Evolutionary conservation across 2,888 invertebrate genomes (phyloP).

Genomic region (Nephrotoma appendiculata): DNA sequence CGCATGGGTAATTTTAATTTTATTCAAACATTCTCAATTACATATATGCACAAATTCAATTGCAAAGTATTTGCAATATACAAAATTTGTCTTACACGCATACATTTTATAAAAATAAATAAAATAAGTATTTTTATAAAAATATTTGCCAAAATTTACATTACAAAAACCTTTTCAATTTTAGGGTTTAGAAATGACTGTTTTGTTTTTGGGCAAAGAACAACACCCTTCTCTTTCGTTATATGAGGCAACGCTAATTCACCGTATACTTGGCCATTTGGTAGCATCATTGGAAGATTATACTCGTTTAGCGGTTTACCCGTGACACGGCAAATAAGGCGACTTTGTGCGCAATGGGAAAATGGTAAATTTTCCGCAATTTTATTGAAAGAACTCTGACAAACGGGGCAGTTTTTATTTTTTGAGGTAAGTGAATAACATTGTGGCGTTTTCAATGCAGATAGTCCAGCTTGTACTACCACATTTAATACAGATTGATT

Average conservation of each 20-base stretch:
- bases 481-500: conserved; percentile 84
- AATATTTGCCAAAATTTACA: neutral
- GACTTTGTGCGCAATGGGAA: conserved; percentile 93
- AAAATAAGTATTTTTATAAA: neutral
- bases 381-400: conserved; percentile 72
- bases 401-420: conserved; percentile 85
- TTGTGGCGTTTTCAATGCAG: conserved; percentile 89
- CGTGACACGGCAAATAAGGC: conserved; percentile 82
- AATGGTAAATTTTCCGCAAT: conserved; percentile 79
- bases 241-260: conserved; percentile 85
- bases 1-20: neutral
- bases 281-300: conserved; percentile 96
- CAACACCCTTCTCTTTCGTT: conserved; percentile 85
- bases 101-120: neutral
- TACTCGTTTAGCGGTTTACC: conserved; percentile 90
- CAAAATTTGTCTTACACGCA: neutral
- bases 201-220: conserved; percentile 89
- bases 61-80: neutral
- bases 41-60: neutral
- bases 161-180: conserved; percentile 91
- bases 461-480: conserved; percentile 82
- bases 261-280: conserved; percentile 95
- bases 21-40: neutral
- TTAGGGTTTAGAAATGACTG: conserved; percentile 81
- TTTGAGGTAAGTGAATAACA: conserved; percentile 56